A percentile compares a stretch with the other conserved stretches of the same genome.
These are phyloP conservation scores for Astyanax mexicanus DNA, from an alignment of 2,797 vertebrate genomes.

Conservation along the genomic window DNA sequence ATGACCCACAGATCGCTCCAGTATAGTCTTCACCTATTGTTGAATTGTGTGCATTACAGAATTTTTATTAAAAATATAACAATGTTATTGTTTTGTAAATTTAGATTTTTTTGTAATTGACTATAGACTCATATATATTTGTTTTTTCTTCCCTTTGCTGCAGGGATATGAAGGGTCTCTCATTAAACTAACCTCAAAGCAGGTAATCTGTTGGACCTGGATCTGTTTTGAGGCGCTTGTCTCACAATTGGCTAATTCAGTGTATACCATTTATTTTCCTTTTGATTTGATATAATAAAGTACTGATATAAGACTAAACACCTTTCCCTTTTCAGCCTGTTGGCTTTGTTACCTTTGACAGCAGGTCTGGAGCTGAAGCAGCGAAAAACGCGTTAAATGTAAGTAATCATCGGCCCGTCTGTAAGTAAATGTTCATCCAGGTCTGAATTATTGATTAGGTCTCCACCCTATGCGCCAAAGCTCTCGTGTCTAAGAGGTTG, in stretches of 20 bases:
- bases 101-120: too few species aligned
- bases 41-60: too few species aligned
- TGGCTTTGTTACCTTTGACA: conserved; percentile 99
- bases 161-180: conserved; percentile 99
- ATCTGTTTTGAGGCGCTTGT: not conserved
- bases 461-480: conserved; percentile 10
- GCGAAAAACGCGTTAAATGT: conserved; percentile 98
- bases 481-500: conserved; percentile 37
- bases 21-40: too few species aligned
- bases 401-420: conserved; percentile 73
- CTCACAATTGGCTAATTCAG: too few species aligned
- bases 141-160: conserved; percentile 64
- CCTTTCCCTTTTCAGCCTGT: conserved; percentile 87
- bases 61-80: too few species aligned
- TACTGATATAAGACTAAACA: too few species aligned
- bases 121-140: too few species aligned
- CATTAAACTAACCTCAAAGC: conserved; percentile 99
- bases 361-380: conserved; percentile 93
- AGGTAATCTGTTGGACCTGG: conserved; percentile 84
- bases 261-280: too few species aligned
- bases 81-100: too few species aligned
- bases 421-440: conserved; percentile 64
- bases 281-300: too few species aligned
- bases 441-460: conserved; percentile 45
- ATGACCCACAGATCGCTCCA: conserved; percentile 42